Conservation (phyloP, 1,140 invertebrate genomes). For the Marisa cornuarietis region DNA sequence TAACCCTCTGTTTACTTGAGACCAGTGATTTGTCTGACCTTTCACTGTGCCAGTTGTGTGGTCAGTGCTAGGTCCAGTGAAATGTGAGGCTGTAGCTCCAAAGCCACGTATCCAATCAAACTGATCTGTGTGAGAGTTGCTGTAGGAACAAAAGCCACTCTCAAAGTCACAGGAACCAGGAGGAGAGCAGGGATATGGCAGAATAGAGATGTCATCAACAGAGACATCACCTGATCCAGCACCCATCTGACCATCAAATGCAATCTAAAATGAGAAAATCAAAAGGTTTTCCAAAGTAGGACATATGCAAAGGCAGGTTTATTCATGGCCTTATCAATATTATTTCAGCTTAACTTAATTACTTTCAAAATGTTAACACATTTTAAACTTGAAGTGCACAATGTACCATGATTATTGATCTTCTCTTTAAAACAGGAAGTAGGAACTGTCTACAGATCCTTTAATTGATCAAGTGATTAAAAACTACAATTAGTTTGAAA, state of each 20-base stretch:
- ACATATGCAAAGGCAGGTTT: no score
- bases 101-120: conserved; percentile 41
- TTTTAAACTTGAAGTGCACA: no score
- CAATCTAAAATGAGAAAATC: conserved; percentile 32
- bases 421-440: background rate
- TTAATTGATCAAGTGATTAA: background rate
- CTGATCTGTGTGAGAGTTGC: conserved; percentile 24
- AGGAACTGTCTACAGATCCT: background rate
- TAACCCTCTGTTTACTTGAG: no score
- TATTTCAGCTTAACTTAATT: no score
- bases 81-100: conserved; percentile 38
- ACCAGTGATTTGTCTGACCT: conserved; percentile 26
- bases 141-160: conserved; percentile 26
- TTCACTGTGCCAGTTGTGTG: conserved; percentile 47
- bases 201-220: conserved; percentile 40
- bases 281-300: no score
- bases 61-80: conserved; percentile 52
- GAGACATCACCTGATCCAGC: conserved; percentile 29
- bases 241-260: conserved; percentile 31
- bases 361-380: no score
- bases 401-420: no score
- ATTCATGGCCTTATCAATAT: no score
- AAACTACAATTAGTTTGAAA: no score
- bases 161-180: conserved; percentile 59
- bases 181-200: conserved; percentile 35